Evolutionary conservation across 2,797 vertebrate genomes (phyloP).

Genomic region (Heliangelus exortis): DNA sequence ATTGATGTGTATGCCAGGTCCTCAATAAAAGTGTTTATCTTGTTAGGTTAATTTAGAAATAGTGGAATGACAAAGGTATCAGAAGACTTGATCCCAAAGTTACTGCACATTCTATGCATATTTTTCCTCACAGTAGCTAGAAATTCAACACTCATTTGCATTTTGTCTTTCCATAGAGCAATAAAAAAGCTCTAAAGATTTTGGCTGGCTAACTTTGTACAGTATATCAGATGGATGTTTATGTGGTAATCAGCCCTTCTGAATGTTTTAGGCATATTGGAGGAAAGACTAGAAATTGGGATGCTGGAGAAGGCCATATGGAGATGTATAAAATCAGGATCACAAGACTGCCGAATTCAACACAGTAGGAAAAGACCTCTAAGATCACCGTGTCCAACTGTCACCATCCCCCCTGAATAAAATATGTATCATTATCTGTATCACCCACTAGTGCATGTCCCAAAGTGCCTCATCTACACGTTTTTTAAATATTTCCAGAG

Average conservation of each 20-base stretch:
- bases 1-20: constrained; percentile 25
- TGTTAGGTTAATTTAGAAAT: constrained; percentile 45
- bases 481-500: too few species aligned
- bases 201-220: neutral
- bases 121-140: neutral
- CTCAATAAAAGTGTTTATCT: constrained; percentile 7
- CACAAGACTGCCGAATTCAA: too few species aligned
- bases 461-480: too few species aligned
- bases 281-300: neutral
- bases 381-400: too few species aligned
- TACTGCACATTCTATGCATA: constrained; percentile 10
- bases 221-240: neutral
- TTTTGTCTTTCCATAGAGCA: neutral
- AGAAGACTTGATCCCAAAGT: constrained; percentile 36
- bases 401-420: too few species aligned
- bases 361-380: too few species aligned
- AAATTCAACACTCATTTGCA: neutral
- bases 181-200: neutral
- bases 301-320: neutral
- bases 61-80: constrained; percentile 11
- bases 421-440: too few species aligned
- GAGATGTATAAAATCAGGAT: constrained; percentile 2
- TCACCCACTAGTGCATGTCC: too few species aligned
- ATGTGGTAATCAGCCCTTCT: neutral
- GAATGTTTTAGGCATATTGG: neutral